Evolutionary conservation across 35 echinoderm and acorn worm genomes (phyloP).

Genomic region (Ophioderma brevispina): DNA sequence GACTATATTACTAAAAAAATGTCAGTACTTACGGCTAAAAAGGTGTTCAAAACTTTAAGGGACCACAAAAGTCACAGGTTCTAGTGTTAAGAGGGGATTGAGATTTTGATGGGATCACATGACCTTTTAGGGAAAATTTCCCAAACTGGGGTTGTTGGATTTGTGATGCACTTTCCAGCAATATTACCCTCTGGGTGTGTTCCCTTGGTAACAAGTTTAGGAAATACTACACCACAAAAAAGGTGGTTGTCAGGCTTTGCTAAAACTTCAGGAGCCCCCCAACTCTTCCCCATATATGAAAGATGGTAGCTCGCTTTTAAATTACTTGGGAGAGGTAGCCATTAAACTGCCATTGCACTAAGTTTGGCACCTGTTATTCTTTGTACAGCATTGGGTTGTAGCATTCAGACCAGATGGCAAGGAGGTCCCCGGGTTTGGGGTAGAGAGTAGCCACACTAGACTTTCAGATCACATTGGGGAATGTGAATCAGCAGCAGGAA

Average conservation of each 20-base stretch:
- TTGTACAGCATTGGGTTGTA: conserved; percentile 62
- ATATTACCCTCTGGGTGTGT: too few relatives aligned
- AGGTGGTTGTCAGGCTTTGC: not conserved
- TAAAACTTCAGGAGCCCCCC: not conserved
- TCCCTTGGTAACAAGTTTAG: too few relatives aligned
- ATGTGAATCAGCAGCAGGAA: conserved; percentile 76
- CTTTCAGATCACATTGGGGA: conserved; percentile 93
- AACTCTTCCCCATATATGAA: not conserved
- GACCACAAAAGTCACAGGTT: too few relatives aligned
- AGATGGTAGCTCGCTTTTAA: not conserved
- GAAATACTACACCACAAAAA: not conserved
- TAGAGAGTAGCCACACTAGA: conserved; percentile 86
- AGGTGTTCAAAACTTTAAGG: too few relatives aligned
- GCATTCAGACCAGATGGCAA: conserved; percentile 83
- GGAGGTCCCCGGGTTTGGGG: too few relatives aligned
- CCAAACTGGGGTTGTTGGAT: too few relatives aligned
- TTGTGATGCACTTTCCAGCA: too few relatives aligned
- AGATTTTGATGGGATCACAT: too few relatives aligned
- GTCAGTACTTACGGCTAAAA: too few relatives aligned
- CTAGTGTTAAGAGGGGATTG: too few relatives aligned
- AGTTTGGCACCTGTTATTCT: not conserved
- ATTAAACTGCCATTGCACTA: not conserved
- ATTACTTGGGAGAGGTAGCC: not conserved
- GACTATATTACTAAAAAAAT: too few relatives aligned
- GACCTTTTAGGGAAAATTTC: too few relatives aligned